These are phyloP conservation scores for Bufo bufo DNA, from an alignment of 2,113 vertebrate species.

Conservation along the genomic window DNA sequence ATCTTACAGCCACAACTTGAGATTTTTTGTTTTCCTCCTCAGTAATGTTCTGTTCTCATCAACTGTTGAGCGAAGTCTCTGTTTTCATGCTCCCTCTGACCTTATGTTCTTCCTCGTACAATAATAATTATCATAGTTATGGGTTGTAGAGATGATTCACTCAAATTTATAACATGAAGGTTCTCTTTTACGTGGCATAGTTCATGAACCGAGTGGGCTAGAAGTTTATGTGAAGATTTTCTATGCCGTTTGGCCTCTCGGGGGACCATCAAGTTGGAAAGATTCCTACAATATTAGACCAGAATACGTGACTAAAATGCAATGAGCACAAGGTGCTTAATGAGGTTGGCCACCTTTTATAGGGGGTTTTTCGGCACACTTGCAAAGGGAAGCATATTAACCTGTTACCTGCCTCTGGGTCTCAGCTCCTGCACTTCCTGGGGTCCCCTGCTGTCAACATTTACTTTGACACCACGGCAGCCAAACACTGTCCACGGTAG, in stretches of 20 bases:
- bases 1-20: not conserved
- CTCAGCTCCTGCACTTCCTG: too few species aligned
- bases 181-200: not conserved
- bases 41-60: not conserved
- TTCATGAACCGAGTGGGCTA: not conserved
- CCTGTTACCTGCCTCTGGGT: too few species aligned
- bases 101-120: slow-evolving; percentile 35
- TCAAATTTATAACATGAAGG: slow-evolving; percentile 10
- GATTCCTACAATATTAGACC: not conserved
- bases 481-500: too few species aligned
- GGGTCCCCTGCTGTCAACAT: too few species aligned
- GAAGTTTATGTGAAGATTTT: not conserved
- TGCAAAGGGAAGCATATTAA: too few species aligned
- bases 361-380: too few species aligned
- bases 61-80: not conserved
- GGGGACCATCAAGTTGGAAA: not conserved
- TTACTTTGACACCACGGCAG: too few species aligned
- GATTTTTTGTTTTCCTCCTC: not conserved
- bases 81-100: not conserved
- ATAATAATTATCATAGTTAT: slow-evolving; percentile 17
- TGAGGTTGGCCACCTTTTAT: too few species aligned
- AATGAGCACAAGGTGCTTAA: not conserved
- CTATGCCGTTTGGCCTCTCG: not conserved
- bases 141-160: not conserved
- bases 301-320: not conserved